Conservation (phyloP, 2,113 vertebrate species). For the Myrmecophaga tridactyla region DNA sequence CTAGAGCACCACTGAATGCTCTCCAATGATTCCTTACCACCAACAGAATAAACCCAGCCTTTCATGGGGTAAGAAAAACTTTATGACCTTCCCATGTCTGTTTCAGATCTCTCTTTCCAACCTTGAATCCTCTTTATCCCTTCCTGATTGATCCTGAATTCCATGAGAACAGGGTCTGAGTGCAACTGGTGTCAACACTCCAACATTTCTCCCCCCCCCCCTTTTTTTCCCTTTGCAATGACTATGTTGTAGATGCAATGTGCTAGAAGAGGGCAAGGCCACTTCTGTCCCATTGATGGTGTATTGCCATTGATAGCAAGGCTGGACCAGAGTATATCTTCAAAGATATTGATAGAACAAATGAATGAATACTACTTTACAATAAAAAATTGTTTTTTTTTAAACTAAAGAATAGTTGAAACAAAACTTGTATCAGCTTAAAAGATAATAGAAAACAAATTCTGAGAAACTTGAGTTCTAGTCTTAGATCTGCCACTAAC, state of each 20-base stretch:
- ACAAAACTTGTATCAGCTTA: not conserved
- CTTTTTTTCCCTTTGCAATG: no score
- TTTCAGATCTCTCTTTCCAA: not conserved
- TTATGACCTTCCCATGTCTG: not conserved
- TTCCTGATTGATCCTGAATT: not conserved
- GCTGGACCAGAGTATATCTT: not conserved
- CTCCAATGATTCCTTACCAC: not conserved
- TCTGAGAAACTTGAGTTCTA: not conserved
- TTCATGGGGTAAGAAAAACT: not conserved
- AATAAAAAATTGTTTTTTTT: not conserved
- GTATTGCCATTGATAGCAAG: no score
- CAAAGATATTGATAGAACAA: not conserved
- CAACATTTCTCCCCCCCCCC: fast-evolving
- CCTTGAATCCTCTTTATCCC: not conserved
- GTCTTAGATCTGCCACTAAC: not conserved
- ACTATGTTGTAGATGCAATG: not conserved
- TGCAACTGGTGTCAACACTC: fast-evolving
- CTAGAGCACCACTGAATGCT: not conserved
- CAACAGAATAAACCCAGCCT: not conserved
- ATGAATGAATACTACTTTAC: not conserved
- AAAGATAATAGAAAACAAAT: constrained; percentile 6
- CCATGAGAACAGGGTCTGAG: not conserved
- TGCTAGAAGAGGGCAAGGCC: not conserved
- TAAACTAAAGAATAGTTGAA: not conserved
- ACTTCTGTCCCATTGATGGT: not conserved